Evolutionary conservation across 2,888 invertebrate species (phyloP), one percentile per base, ranked within the genome.

Genomic region (Drosophila engyochracea): DNA sequence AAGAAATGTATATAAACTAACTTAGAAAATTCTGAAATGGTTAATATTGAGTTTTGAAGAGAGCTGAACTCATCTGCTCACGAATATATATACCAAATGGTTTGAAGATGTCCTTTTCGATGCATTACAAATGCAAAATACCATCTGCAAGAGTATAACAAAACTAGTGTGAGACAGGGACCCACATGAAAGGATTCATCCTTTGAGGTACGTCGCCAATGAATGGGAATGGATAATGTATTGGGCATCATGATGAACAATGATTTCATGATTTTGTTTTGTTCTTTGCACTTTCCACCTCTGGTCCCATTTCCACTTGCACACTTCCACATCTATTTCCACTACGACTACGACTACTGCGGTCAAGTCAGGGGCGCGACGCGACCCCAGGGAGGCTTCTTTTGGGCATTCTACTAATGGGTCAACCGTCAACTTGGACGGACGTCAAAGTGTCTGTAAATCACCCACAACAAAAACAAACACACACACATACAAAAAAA

Each of bases 161-260:
- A 44, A 51, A 22, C 55, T 41, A n/a, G 58, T 39, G 72, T 52
- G 60, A 52, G 55, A 73, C 52, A 66, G 31, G 58, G 54, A n/a
- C 16, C 33, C 60, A 49, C 47, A 54, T 59, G 70, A 81, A 81
- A 79, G 82, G 81, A 81, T 82, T 79, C 73, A 55, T 82, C 87
- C 81, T 86, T 81, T 82, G 87, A 82, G 84, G 75, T 85, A 67
- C 59, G 63, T 35, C 69, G 63, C 58, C 72, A 62, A 52, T 77
- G 83, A 74, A 81, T 76, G 81, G 83, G 81, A 68, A 78, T 76
- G 83, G 83, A 87, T 89, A 89, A 89, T 90, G 86, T 82, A 90
- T 90, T 85, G 90, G 80, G 80, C 85, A 86, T 88, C 89, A 86
- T 88, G 85, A 89, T 89, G 90, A 79, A 85, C 87, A 89, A 89